Evolutionary conservation across 2,113 vertebrate genomes (phyloP).

Genomic region (Theristicus caerulescens): DNA sequence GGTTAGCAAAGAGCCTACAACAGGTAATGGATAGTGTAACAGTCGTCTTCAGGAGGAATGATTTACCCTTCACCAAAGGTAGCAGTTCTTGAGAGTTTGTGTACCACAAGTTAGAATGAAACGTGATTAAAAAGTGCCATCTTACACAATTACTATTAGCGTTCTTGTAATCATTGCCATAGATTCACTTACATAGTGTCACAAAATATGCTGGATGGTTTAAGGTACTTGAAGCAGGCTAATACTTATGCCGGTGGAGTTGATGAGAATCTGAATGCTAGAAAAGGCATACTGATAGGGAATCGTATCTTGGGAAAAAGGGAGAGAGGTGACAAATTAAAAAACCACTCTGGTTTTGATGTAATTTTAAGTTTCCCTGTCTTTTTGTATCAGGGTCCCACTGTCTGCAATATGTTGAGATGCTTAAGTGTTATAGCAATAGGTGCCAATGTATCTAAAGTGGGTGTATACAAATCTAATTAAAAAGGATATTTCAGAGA

Average conservation of each 20-base stretch:
- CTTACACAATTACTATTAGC: not conserved
- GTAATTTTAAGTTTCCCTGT: not conserved
- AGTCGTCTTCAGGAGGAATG: not conserved
- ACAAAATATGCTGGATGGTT: not conserved
- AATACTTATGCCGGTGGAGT: not conserved
- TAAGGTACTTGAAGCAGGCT: not conserved
- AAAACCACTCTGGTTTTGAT: not conserved
- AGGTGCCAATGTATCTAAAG: not conserved
- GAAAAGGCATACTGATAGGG: not conserved
- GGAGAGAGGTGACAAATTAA: not conserved
- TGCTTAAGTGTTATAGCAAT: not conserved
- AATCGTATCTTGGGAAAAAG: not conserved
- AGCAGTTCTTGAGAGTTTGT: not conserved
- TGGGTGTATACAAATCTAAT: not conserved
- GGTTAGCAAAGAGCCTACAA: not conserved
- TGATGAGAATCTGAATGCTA: not conserved
- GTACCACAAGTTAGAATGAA: not conserved
- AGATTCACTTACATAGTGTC: not conserved
- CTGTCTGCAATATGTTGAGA: not conserved
- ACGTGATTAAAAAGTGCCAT: not conserved
- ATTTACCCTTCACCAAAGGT: not conserved
- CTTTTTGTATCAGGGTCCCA: not conserved
- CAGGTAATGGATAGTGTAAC: not conserved
- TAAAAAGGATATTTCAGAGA: not conserved
- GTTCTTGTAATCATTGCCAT: not conserved